A percentile compares a stretch with the other conserved stretches of the same genome.
Evolutionary conservation across 2,797 vertebrate species (phyloP).

Genomic region (Anableps anableps): DNA sequence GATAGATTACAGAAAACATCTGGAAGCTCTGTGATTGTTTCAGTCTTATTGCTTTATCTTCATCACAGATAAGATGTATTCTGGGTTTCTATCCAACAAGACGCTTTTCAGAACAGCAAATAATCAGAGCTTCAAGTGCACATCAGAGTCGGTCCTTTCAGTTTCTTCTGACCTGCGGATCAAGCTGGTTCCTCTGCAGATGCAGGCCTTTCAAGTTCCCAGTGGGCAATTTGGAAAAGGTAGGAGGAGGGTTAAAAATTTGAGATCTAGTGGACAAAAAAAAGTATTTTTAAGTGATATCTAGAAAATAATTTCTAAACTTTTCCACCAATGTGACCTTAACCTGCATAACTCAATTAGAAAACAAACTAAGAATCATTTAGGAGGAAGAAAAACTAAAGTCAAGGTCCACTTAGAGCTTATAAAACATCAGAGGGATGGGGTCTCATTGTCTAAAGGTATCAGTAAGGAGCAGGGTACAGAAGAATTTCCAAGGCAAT

Average conservation of each 20-base stretch:
- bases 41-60: not conserved
- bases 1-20: not conserved
- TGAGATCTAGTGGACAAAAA: not conserved
- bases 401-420: not conserved
- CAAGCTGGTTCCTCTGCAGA: slow-evolving; percentile 78
- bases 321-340: not conserved
- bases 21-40: not conserved
- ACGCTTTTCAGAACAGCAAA: slow-evolving; percentile 77
- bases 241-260: slow-evolving; percentile 59
- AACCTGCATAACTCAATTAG: not conserved
- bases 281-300: not conserved
- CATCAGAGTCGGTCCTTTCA: slow-evolving; percentile 74
- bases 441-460: not conserved
- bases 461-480: not conserved
- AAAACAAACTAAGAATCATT: not conserved
- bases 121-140: slow-evolving; percentile 85
- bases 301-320: not conserved
- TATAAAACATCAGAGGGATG: not conserved
- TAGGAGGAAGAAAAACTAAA: not conserved
- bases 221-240: slow-evolving; percentile 82
- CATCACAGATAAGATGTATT: slow-evolving; percentile 76
- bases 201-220: slow-evolving; percentile 87
- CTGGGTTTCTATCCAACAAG: slow-evolving; percentile 53
- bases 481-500: no score
- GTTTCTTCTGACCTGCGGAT: slow-evolving; percentile 78